Evolutionary conservation across 2,888 invertebrate species (phyloP).

Genomic region (Neria commutata): DNA sequence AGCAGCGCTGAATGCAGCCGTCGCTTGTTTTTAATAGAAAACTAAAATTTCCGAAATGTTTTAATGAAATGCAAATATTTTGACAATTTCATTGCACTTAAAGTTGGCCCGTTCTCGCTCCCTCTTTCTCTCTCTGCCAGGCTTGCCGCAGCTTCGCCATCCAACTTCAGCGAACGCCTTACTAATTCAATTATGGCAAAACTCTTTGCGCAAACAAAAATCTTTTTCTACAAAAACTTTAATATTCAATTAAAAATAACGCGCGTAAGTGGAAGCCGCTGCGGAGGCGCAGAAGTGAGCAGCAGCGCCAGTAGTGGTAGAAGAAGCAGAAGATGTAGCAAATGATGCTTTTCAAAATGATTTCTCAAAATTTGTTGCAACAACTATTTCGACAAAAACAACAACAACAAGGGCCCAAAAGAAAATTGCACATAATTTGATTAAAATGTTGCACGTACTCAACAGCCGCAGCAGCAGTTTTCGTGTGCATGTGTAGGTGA

Average conservation of each 20-base stretch:
- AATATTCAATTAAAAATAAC: conserved; percentile 53
- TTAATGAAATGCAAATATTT: too few relatives aligned
- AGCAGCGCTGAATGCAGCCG: too few relatives aligned
- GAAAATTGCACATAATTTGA: conserved; percentile 53
- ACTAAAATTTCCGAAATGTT: too few relatives aligned
- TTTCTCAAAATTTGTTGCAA: conserved; percentile 50
- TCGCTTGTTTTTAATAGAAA: too few relatives aligned
- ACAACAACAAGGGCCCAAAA: too few relatives aligned
- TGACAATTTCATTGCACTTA: too few relatives aligned
- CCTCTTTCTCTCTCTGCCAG: too few relatives aligned
- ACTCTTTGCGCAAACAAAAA: conserved; percentile 42
- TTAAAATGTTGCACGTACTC: conserved; percentile 54
- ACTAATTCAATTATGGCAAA: conserved; percentile 45
- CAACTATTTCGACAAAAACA: too few relatives aligned
- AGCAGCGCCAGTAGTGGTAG: neutral
- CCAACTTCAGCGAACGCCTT: conserved; percentile 50
- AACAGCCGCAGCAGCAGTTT: too few relatives aligned
- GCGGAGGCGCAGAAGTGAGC: neutral
- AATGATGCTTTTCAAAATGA: conserved; percentile 40
- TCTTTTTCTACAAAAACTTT: conserved; percentile 45
- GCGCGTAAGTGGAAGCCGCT: conserved; percentile 18
- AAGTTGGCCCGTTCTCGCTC: too few relatives aligned
- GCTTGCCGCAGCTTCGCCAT: too few relatives aligned
- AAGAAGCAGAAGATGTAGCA: neutral
- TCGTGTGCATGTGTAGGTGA: too few relatives aligned